Conservation (phyloP, 2,797 vertebrate species). For the Fundulus diaphanus region DNA sequence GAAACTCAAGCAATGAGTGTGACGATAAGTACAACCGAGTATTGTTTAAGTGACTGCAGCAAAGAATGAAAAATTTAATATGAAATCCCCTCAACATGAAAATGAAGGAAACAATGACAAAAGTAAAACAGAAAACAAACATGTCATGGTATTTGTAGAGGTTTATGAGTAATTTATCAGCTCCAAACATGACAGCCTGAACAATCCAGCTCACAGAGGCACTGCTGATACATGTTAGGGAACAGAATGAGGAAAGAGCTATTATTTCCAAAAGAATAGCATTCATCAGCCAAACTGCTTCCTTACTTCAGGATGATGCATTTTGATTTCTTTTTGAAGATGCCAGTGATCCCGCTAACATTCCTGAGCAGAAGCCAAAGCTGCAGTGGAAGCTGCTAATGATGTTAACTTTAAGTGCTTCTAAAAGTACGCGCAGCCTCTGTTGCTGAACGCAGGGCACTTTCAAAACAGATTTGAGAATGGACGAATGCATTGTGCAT, state of each 20-base stretch:
- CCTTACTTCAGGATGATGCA: slow-evolving; percentile 9
- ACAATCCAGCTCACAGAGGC: slow-evolving; percentile 42
- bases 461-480: slow-evolving; percentile 57
- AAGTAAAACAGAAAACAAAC: slow-evolving; percentile 45
- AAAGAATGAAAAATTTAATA: slow-evolving; percentile 19
- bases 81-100: slow-evolving; percentile 25
- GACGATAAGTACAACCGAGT: slow-evolving; percentile 18
- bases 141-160: slow-evolving; percentile 58
- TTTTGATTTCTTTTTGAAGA: slow-evolving; percentile 22
- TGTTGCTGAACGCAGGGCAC: slow-evolving; percentile 54
- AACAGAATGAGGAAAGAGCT: slow-evolving; percentile 15
- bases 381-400: slow-evolving; percentile 48
- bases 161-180: slow-evolving; percentile 69
- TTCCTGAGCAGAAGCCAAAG: slow-evolving; percentile 36
- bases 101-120: slow-evolving; percentile 47
- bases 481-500: slow-evolving; percentile 57
- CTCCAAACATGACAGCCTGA: slow-evolving; percentile 62
- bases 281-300: slow-evolving; percentile 14
- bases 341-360: slow-evolving; percentile 13
- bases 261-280: slow-evolving; percentile 12
- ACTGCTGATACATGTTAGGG: slow-evolving; percentile 14
- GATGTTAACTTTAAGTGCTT: slow-evolving; percentile 66
- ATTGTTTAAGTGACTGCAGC: slow-evolving; percentile 11
- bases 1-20: slow-evolving; percentile 45
- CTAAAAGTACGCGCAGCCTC: slow-evolving; percentile 49